Evolutionary conservation across 2,888 invertebrate genomes (phyloP), one percentile per base, ranked within the genome.

Genomic region (Spodoptera exigua): DNA sequence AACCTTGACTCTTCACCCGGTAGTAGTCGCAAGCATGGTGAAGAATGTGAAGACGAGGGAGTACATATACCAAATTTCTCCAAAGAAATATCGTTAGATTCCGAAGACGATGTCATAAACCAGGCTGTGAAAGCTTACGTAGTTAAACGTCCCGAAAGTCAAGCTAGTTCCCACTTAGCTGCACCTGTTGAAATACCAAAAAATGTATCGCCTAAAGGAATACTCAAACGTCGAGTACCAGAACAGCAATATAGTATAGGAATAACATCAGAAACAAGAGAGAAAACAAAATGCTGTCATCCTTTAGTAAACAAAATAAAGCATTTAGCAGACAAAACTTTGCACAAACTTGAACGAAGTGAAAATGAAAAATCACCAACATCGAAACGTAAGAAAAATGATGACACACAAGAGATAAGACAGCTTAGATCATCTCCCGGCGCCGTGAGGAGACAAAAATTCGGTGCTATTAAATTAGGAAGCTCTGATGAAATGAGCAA

Each of bases 231-330:
- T 36, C 87, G 91, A 43, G 86, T 89, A 58, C 92, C 93, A 43
- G 92, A 92, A 73, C 88, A 86, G 74, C 87, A 89, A 67, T 91
- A 89, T 53, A 85, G 74, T 35, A 89, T 92, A 58, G 90, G 90
- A 41, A 84, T 92, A 18, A 88, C 93, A 21, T 59, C 79, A 45
- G 94, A 94, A 82, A 90, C 92, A 13, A 86, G 94, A 32, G 93
- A 92, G 73, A 95, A 94, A 85, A 92, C 93, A 21, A 94, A 94
- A 83, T 94, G 94, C 77, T 95, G 95, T 82, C 95, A 95, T 80
- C 95, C 96, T 27, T 90, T 96, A 57, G 96, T 96, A 72, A 95
- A 96, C 82, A 96, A 96, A 88, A 92, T 96, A 17, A 95, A 95
- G 85, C 95, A 95, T 71, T 92, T 96, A 88, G 96, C 96, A 14